Evolutionary conservation across 2,113 vertebrate species (phyloP), one percentile per base, ranked within the genome.

Genomic region (Rynchops niger): DNA sequence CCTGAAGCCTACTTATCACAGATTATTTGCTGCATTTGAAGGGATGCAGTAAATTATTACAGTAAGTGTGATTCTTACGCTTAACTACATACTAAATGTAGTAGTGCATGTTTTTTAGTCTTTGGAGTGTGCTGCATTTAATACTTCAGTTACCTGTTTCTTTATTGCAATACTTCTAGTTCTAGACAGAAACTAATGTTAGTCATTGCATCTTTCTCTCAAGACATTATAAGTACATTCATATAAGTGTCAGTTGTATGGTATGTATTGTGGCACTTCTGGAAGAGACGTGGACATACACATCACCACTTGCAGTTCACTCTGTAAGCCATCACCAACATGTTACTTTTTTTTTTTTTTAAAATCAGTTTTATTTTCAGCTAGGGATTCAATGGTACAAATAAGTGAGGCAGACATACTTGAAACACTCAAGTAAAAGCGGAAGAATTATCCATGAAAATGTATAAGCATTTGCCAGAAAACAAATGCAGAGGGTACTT

Each of bases 181-280:
- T 91, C 34, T 72, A 73, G 70, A 59, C 29, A 65, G 49, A 77
- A 72, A 29, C 12, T 49, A 21, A 15, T 11, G 12, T 43, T 69
- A 77, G n/a, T 21, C 13, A 5, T 26, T 59, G 23, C 34, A n/a
- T 53, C 47, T 27, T 52, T 56, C 36, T 80, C 61, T 62, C 80
- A 65, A 6, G 14, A 18, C 1, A 0, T 42, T 50, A 0, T 18
- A 47, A 23, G 27, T 6, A 50, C 40, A 13, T 65, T 49, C 61
- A 22, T 43, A 22, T 15, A 26, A 47, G 15, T 36, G 27, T 45
- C 63, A 76, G 40, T 6, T 34, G 36, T 25, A 82, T 38, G 36
- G 30, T 45, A 42, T 30, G 22, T 69, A 11, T 38, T 58, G 38
- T 67, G 59, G 26, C 55, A 43, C 71, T 53, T 66, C 23, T 47